Evolutionary conservation across 2,797 vertebrate genomes (phyloP), one percentile per base, ranked within the genome.

Genomic region (Acanthiza pusilla): DNA sequence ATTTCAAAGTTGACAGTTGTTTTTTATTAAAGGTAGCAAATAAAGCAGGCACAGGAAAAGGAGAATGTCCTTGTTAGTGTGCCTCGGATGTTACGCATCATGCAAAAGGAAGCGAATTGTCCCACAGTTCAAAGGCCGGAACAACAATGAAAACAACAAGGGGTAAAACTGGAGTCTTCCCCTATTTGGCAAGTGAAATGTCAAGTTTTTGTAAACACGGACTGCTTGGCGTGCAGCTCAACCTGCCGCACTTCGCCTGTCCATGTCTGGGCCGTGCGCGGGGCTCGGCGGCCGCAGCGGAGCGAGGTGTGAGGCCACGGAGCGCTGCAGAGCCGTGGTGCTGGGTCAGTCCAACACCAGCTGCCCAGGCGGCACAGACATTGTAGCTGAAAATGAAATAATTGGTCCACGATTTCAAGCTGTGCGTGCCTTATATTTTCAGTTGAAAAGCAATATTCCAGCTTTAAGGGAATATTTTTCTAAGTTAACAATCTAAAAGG

Each of bases 391-490:
- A 97, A 97, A 95, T 88, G 42, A 89, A 97, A 94, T 91, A 95
- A 87, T 90, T 94, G 90, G 57, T 87, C 96, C 95, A 92, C 26
- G 66, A 91, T 96, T 97, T 94, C 95, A 94, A 97, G 92, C 96
- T 94, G 96, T 80, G 96, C 15, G 11, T 4, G 77, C 91, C 96
- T 96, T 97, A 91, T 91, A 98, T 97, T 97, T 97, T 96, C 74
- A 96, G 97, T 91, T 95, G 90, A 97, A 98, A 98, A 97, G 95
- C 96, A 98, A 97, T 97, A 98, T 98, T 98, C 96, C 96, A 97
- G 97, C 97, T 98, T 98, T 98, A 98, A 98, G 97, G 97, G 98
- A 98, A 97, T 98, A 98, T 98, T 98, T 98, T 98, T 97, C 97
- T 97, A 97, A 98, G 97, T 98, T 98, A 98, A 98, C 97, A 97